Evolutionary conservation across 1,140 invertebrate genomes (phyloP), one percentile per base, ranked within the genome.

Genomic region (Drosophila orosa): DNA sequence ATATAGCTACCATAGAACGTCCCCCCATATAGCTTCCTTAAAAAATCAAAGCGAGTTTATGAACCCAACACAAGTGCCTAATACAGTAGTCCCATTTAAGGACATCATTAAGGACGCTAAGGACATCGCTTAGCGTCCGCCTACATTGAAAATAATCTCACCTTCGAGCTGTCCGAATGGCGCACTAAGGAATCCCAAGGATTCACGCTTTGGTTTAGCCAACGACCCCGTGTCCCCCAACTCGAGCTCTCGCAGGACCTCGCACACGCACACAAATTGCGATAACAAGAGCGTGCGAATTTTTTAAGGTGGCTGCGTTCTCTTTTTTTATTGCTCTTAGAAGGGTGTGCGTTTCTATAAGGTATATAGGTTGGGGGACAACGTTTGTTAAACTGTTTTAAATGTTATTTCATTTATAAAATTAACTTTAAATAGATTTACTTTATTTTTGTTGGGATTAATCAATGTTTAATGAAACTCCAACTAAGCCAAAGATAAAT

Each of bases 291-390:
- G 57, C 68, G 44, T 65, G 59, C 71, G 35, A 74, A 65, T 57
- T 65, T 75, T 74, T 17, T 22, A 66, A 75, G 59, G 73, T 76
- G 59, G 52, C 37, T 57, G 31, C 47, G 10, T 56, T 12, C 45
- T 27, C 12, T 73, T 68, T 66, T 71, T 54, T 73, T 73, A 71
- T 71, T 22, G 52, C 66, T 40, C 57, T 39, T n/a, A 3, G 4
- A 0, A 25, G 25, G n/a, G 12, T 57, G 8, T 9, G 6, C 12
- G 1, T 5, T 17, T 17, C 31, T 10, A 31, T 10, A 1, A 33
- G n/a, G 42, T 24, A 29, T 29, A 33, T 57, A 1, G 13, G n/a
- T n/a, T 45, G n/a, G 0, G 7, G 3, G 0, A 7, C 2, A 3
- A 3, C 12, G 17, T n/a, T 24, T 27, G 25, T 27, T 27, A 15